Base-by-base conservation (phyloP, 2,888 invertebrate species). In the Escarpia spicata region DNA sequence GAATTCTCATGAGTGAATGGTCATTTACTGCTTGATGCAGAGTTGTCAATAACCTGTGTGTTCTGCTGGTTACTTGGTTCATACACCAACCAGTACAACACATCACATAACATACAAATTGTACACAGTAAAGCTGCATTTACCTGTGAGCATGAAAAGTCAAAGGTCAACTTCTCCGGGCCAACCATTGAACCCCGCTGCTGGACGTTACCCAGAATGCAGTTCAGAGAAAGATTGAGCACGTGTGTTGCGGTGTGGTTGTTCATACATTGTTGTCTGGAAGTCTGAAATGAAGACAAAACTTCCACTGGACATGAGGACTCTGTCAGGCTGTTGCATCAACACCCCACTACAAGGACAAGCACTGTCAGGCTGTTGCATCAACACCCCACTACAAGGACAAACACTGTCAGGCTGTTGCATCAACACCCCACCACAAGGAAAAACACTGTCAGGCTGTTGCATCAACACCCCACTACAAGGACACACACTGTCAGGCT, bases 161-260 rank as follows among this genome's bases (percentile, higher is more conserved):
- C 99, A 96, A 99, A 99, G 93, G 99, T 97, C 92, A 99, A 97
- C 95, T 98, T 97, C 96, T 99, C 98, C 0, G 99, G 98, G 95
- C 98, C 98, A 3, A 99, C 99, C 90, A 99, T 97, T 0, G 99
- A 99, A 45, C 99, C 99, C 95, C 98, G 98, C 96, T 99, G 99
- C 96, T 98, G 98, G 26, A 98, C 98, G 26, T 94, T 94, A 12
- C 98, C 98, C 90, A 99, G 97, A 44, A 99, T 98, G 96, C 98
- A 98, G 93, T 99, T 97, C 92, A 99, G 97, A 26, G 98, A 98
- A 96, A 98, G 98, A 97, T 99, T 99, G 9, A 99, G 97, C 37
- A 99, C 97, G 96, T 99, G 99, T 0, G 99, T 99, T 52, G 99
- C 99, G 98, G 97, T 99, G 99, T 99, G 99, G 93, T 95, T 95